Base-by-base conservation (phyloP, 2,797 vertebrate genomes). In the Pseudochromis fuscus region DNA sequence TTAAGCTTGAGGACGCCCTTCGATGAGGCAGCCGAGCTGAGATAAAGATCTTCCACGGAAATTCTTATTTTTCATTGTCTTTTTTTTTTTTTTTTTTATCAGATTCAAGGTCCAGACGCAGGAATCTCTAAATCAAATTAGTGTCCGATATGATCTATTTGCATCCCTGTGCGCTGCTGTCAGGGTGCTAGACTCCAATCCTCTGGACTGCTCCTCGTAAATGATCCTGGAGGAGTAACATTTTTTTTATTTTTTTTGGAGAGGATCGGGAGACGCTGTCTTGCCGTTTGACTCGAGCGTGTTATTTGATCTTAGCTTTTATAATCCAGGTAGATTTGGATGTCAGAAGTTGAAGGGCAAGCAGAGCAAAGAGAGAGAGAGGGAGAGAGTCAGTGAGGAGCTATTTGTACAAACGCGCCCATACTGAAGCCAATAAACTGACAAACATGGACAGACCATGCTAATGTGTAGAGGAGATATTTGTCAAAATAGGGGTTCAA, bases 271-370 rank as follows among this genome's bases (percentile, higher is more conserved):
- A 48, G 52, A 40, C 37, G 46, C n/a, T n/a, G n/a, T 4, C 27
- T 51, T 40, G 56, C 16, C 46, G 63, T 74, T 55, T 59, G 44
- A 71, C 53, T 59, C 28, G 35, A 45, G 1, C 25, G n/a, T 12
- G 4, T 46, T 50, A 35, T 80, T 40, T 42, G 42, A 56, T 50
- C 18, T 64, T 44, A 67, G 52, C 30, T 64, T 61, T 69, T 37
- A 70, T 62, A 65, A 66, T 70, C 84, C 77, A 81, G 71, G 71
- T 76, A 42, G 81, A 62, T 82, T 40, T 66, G 69, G 82, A 44
- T 87, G 88, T 87, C 83, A 87, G 77, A 94, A 93, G 90, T 92
- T 92, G 87, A 92, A 94, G 88, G 92, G 62, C 90, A 82, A 72
- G 78, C 52, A 30, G 37, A 66, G 46, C 13, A 45, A n/a, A 33